Conservation (phyloP, 53 echinoderm and acorn worm species). For the Apostichopus leukothele region DNA sequence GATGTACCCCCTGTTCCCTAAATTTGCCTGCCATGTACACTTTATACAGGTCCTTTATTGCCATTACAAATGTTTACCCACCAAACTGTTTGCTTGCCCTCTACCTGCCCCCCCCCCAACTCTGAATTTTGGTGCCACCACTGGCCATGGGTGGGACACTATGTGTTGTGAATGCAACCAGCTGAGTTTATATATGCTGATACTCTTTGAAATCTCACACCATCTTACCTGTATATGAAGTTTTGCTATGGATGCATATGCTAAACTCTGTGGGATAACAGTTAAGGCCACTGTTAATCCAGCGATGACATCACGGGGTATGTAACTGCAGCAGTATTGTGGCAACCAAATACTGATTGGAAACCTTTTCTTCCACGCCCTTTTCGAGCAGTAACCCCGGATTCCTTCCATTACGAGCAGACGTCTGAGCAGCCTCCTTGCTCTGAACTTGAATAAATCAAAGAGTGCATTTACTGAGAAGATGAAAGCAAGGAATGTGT, state of each 20-base stretch:
- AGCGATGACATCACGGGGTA: slow-evolving; percentile 76
- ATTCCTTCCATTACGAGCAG: neutral
- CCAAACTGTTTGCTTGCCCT: no score
- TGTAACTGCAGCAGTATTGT: slow-evolving; percentile 50
- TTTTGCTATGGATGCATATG: slow-evolving; percentile 93
- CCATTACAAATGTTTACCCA: no score
- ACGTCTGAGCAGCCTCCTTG: no score
- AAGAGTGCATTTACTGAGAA: no score
- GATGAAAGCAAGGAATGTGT: no score
- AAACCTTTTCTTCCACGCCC: slow-evolving; percentile 75
- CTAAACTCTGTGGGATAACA: slow-evolving; percentile 87
- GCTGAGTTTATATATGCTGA: neutral
- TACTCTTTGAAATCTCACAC: neutral
- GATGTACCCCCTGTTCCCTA: no score
- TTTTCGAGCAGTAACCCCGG: slow-evolving; percentile 62
- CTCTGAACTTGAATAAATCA: no score
- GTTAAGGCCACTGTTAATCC: slow-evolving; percentile 92
- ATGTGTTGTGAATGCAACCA: neutral
- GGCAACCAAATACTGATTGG: slow-evolving; percentile 85
- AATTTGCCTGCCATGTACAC: no score
- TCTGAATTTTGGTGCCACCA: no score
- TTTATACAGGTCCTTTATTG: no score
- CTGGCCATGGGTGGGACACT: no score
- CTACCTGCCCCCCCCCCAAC: no score
- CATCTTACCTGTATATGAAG: slow-evolving; percentile 73